Conservation (phyloP, 2,797 vertebrate species). For the Pelodytes ibericus region DNA sequence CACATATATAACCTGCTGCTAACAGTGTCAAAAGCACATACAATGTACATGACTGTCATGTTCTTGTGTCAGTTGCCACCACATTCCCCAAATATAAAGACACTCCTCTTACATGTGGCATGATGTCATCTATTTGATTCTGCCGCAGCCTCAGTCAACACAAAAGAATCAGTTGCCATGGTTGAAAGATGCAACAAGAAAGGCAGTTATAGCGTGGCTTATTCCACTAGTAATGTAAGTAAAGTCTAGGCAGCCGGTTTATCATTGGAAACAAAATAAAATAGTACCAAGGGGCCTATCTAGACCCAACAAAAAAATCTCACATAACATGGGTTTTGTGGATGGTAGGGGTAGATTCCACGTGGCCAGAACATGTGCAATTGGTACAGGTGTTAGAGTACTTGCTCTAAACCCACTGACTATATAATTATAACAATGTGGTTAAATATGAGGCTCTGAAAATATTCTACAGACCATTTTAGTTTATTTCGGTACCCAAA, state of each 20-base stretch:
- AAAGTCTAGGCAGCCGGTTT: conserved; percentile 14
- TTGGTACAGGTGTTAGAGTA: not conserved
- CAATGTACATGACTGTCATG: conserved; percentile 22
- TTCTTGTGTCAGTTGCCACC: conserved; percentile 27
- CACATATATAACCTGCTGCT: not conserved
- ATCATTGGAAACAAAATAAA: too few species aligned
- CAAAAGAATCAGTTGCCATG: conserved; percentile 56
- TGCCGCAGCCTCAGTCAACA: conserved; percentile 51
- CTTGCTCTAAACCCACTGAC: not conserved
- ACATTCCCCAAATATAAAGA: conserved; percentile 50
- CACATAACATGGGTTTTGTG: not conserved
- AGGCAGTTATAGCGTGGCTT: conserved; percentile 46
- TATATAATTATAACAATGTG: too few species aligned
- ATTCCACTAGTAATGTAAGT: conserved; percentile 21
- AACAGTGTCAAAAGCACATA: conserved; percentile 12
- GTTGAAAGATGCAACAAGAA: conserved; percentile 52
- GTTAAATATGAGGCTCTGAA: too few species aligned
- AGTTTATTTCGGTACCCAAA: too few species aligned
- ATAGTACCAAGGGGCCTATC: not conserved
- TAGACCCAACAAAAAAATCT: conserved; percentile 1
- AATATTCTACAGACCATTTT: too few species aligned
- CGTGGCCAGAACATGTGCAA: not conserved
- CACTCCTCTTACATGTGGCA: conserved; percentile 44
- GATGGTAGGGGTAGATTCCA: not conserved
- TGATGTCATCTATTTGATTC: conserved; percentile 56